phyloP scores from a whole-genome alignment of 1,140 invertebrate species.

The Vanessa atalanta region DNA sequence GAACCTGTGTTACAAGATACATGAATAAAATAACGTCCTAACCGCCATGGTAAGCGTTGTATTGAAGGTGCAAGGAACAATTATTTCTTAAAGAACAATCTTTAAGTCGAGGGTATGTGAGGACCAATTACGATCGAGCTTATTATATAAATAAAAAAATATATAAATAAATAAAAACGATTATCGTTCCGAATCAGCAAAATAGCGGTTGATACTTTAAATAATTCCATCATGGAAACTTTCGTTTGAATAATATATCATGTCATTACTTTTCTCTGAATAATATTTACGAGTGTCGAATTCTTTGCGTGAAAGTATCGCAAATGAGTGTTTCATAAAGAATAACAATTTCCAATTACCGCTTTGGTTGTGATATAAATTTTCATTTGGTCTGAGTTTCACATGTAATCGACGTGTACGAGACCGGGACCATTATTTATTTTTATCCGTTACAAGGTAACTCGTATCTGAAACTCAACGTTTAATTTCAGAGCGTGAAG shows the following conservation, averaged over 20 bases:
- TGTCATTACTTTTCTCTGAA: constrained; percentile 17
- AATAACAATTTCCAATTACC: constrained; percentile 22
- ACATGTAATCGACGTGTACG: constrained; percentile 2
- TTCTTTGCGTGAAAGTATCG: constrained; percentile 13
- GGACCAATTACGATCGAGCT: too few species aligned
- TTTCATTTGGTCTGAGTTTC: constrained; percentile 11
- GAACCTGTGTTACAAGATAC: too few species aligned
- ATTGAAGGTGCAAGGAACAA: too few species aligned
- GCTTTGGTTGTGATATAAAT: constrained; percentile 17
- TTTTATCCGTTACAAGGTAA: constrained; percentile 32
- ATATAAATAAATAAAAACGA: neutral
- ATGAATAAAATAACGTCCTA: too few species aligned
- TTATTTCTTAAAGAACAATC: too few species aligned
- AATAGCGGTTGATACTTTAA: neutral
- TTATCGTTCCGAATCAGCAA: neutral
- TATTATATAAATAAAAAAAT: neutral
- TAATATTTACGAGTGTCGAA: constrained; percentile 28
- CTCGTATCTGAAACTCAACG: constrained; percentile 38
- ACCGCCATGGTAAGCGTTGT: too few species aligned
- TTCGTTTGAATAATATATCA: constrained; percentile 17
- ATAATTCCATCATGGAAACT: constrained; percentile 22
- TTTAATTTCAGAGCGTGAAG: constrained; percentile 52
- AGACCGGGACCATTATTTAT: constrained; percentile 24
- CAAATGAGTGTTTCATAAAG: constrained; percentile 20
- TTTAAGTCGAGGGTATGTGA: too few species aligned